These are phyloP conservation scores for Pachyuromys duprasi DNA, from an alignment of 2,797 vertebrate species.

Conservation along the genomic window DNA sequence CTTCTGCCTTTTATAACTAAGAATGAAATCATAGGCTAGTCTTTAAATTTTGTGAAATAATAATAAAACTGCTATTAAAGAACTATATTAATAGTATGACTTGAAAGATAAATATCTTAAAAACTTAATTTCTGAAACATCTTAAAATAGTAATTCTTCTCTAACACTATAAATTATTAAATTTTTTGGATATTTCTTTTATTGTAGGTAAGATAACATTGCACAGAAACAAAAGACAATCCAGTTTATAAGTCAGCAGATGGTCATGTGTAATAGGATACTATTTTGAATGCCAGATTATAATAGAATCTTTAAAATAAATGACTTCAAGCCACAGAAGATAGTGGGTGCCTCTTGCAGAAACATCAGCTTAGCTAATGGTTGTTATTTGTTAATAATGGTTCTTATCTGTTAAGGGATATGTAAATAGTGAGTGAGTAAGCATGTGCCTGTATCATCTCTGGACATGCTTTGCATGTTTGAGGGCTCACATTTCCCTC, in stretches of 20 bases:
- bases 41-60: constrained; percentile 50
- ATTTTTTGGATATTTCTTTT: constrained; percentile 10
- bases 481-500: background rate
- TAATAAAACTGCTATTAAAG: constrained; percentile 7
- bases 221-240: background rate
- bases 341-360: background rate
- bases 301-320: constrained; percentile 40
- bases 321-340: constrained; percentile 9
- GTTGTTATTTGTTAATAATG: background rate
- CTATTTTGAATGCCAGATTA: background rate
- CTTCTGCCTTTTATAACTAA: constrained; percentile 44
- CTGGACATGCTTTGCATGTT: background rate
- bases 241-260: constrained; percentile 19
- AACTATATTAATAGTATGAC: background rate
- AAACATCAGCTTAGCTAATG: background rate
- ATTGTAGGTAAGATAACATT: constrained; percentile 10
- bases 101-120: background rate
- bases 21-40: background rate
- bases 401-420: background rate
- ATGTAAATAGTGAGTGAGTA: background rate
- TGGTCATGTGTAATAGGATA: background rate
- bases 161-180: background rate
- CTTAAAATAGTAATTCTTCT: constrained; percentile 17
- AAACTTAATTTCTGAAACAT: background rate
- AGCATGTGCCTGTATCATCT: background rate